phyloP scores from a whole-genome alignment of 92 coral and sea anemone genomes.

The Epizoanthus scotinus region DNA sequence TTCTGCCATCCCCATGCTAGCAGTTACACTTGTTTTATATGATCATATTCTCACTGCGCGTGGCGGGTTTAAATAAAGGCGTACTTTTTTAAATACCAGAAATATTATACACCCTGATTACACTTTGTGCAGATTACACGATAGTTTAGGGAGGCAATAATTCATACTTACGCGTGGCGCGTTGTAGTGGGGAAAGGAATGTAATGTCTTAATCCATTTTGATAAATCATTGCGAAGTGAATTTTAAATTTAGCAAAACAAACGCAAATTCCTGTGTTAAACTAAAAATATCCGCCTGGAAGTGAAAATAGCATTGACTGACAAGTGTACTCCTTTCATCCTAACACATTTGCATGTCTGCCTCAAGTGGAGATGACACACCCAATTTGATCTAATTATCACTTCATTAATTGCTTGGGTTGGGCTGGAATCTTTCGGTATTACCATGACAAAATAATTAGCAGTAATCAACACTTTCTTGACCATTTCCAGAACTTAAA shows the following conservation, averaged over 20 bases:
- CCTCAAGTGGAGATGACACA: constrained; percentile 5
- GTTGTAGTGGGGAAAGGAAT: background rate
- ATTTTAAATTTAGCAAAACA: background rate
- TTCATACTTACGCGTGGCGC: constrained; percentile 32
- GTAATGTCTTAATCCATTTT: constrained; percentile 13
- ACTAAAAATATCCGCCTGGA: constrained; percentile 22
- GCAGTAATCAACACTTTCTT: constrained; percentile 27
- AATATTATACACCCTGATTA: too few species aligned
- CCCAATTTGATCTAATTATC: constrained; percentile 41
- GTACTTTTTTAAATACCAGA: too few species aligned
- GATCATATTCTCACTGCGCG: too few species aligned
- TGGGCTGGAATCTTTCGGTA: constrained; percentile 18
- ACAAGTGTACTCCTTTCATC: background rate
- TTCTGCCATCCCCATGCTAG: too few species aligned
- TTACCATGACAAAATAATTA: constrained; percentile 20
- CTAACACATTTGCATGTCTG: background rate
- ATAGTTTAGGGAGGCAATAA: too few species aligned
- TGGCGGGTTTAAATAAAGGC: too few species aligned
- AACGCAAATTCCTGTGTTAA: constrained; percentile 19
- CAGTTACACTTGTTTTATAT: too few species aligned
- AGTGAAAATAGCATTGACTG: constrained; percentile 10
- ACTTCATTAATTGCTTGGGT: constrained; percentile 46
- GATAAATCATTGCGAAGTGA: constrained; percentile 26
- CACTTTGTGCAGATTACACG: too few species aligned
- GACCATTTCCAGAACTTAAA: constrained; percentile 22